Base-by-base conservation (phyloP, 1,140 invertebrate genomes). In the Ceratosolen fusciceps region DNA sequence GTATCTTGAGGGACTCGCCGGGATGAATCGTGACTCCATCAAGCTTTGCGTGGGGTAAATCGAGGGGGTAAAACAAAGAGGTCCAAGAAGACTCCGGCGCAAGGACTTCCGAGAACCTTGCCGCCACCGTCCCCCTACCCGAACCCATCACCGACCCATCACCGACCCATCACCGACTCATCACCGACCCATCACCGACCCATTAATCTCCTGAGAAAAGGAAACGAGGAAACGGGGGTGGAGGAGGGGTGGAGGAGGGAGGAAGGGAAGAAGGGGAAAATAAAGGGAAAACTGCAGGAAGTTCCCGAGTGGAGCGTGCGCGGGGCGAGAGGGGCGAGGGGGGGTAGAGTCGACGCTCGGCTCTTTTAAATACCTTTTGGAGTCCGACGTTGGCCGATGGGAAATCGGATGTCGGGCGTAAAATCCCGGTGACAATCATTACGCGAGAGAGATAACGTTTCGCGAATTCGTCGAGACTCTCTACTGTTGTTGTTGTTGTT, bases 21-120 rank as follows among this genome's bases (percentile, higher is more conserved):
- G 37, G 60, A 65, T 65, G 60, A 65, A 65, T 65, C 37, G 60
- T 65, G 60, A 65, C 34, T 65, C 60, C 60, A 65, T 65, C 60
- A 65, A 37, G 60, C 31, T 65, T 65, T 65, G 37, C 34, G 60
- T 37, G 60, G 60, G 60, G 34, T 65, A 65, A 65, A 65, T 65
- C 60, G 60, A 65, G 60, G 60, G n/a, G 60, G 34, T 60, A 60
- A 60, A 60, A 60, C 58, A 60, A 60, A 60, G 58, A 60, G 58
- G 58, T 65, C 34, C 60, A 37, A 34, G 58, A 62, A 62, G 58
- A 62, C 58, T 62, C 12, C 0, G 0, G 19, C 2, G 1, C 12
- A 62, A 47, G 39, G n/a, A 70, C 34, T 70, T 70, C 43, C 37
- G 37, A 70, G 8, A 14, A 10, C 21, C 34, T 62, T 14, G 29